Percentiles rank a stretch among this genome's conserved stretches.
These are phyloP conservation scores for Brachymystax lenok DNA, from an alignment of 2,797 vertebrate species.

Conservation along the genomic window DNA sequence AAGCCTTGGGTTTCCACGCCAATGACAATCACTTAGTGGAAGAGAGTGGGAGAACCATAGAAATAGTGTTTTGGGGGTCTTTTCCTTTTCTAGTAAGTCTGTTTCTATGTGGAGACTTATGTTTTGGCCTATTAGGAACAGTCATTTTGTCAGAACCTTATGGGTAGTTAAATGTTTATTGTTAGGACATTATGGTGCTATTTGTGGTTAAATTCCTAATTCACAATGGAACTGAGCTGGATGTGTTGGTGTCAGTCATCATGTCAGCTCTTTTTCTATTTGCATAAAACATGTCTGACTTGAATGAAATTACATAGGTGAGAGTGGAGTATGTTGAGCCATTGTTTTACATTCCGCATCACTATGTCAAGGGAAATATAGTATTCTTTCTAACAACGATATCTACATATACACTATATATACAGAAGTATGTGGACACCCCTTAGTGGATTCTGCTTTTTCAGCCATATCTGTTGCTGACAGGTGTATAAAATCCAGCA, in stretches of 20 bases:
- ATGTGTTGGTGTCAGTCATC: slow-evolving; percentile 2
- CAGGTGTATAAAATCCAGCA: no score
- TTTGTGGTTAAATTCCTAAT: slow-evolving; percentile 35
- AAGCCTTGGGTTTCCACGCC: neutral
- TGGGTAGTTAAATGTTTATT: slow-evolving; percentile 15
- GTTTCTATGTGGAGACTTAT: neutral
- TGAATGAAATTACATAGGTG: slow-evolving; percentile 36
- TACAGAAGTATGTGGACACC: no score
- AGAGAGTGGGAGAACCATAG: neutral
- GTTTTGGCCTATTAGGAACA: neutral
- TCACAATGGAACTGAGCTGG: slow-evolving; percentile 48
- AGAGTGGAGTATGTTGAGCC: no score
- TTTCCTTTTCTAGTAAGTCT: neutral
- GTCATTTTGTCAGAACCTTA: neutral
- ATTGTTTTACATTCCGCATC: no score
- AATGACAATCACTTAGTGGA: neutral
- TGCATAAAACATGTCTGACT: slow-evolving; percentile 43
- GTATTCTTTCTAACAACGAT: no score
- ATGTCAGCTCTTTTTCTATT: neutral
- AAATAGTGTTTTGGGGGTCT: neutral
- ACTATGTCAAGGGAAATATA: no score
- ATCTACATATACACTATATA: no score
- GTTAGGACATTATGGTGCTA: slow-evolving; percentile 3
- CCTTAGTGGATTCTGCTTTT: no score
- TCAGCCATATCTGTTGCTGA: no score